These are phyloP conservation scores for Apogon hyalosoma DNA, from an alignment of 2,797 vertebrate genomes.

Conservation along the genomic window DNA sequence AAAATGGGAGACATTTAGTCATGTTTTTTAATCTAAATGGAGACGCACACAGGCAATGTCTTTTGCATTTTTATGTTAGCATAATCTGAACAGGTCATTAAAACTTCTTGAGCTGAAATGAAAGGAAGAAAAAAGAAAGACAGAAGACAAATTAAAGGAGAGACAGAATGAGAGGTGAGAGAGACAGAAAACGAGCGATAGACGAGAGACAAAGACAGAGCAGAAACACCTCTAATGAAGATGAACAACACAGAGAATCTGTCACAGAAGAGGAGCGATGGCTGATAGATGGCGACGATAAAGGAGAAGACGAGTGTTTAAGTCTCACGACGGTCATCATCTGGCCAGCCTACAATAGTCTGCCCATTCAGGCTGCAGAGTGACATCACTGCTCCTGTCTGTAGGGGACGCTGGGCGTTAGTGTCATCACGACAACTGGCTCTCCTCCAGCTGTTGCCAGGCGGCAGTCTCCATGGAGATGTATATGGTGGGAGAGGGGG, in stretches of 20 bases:
- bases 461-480: conserved; percentile 87
- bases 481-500: conserved; percentile 56
- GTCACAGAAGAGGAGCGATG: conserved; percentile 56
- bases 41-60: conserved; percentile 19
- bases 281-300: conserved; percentile 63
- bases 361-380: conserved; percentile 50
- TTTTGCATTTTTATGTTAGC: conserved; percentile 36
- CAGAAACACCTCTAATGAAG: conserved; percentile 76
- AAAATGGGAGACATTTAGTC: conserved; percentile 6
- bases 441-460: conserved; percentile 85
- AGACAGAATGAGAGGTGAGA: conserved; percentile 35
- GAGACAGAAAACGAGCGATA: conserved; percentile 42
- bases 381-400: conserved; percentile 75
- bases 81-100: conserved; percentile 35
- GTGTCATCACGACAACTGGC: conserved; percentile 79
- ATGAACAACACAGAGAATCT: conserved; percentile 66
- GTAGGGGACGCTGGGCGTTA: conserved; percentile 50
- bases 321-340: conserved; percentile 62
- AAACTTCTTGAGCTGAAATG: conserved; percentile 24
- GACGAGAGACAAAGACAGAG: conserved; percentile 58
- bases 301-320: conserved; percentile 60
- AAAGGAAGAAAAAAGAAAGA: conserved; percentile 16
- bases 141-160: conserved; percentile 27
- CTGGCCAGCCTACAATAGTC: conserved; percentile 52
- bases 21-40: conserved; percentile 47